Base-by-base conservation (phyloP, 2,797 vertebrate genomes). In the Denticeps clupeoides region DNA sequence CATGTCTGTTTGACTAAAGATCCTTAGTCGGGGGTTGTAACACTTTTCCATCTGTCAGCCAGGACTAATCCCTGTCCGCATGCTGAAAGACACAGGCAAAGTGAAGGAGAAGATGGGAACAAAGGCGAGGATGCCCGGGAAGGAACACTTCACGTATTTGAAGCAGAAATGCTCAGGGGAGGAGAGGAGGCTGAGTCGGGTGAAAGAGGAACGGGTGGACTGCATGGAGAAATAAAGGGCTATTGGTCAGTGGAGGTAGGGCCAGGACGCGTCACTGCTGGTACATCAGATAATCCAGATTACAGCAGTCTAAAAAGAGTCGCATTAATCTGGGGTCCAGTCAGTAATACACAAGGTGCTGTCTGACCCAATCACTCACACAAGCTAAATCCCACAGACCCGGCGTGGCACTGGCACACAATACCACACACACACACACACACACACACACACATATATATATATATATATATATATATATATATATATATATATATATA, bases 241-340 rank as follows among this genome's bases (percentile, higher is more conserved):
- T 13, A 32, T 29, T 55, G 67, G 57, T 8, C 65, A 53, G 56
- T 53, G 67, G 62, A 50, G 58, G 59, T 45, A 51, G 65, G 53
- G 57, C 55, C 19, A 3, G 33, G 59, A 48, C 56, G 57, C 55
- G 70, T 78, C 77, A 77, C 72, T 74, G 77, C 69, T 78, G 77
- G 82, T 78, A 82, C 77, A 80, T 74, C 58, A 53, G 65, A 78
- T 85, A 85, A 85, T 85, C 82, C 82, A 85, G 82, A 85, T 85
- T 85, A 85, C n/a, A 69, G 71, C 66, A 56, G 78, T 80, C 82
- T 83, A 85, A 85, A 85, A 82, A 75, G 73, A 73, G 79, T 72
- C 68, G 72, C 53, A 71, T 82, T 82, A 83, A 83, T 83, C 82
- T 81, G 73, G 70, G 66, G 73, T 69, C 68, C 76, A 73, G 72